Evolutionary conservation across 2,888 invertebrate species (phyloP).

Genomic region (Lycophotia porphyrea): DNA sequence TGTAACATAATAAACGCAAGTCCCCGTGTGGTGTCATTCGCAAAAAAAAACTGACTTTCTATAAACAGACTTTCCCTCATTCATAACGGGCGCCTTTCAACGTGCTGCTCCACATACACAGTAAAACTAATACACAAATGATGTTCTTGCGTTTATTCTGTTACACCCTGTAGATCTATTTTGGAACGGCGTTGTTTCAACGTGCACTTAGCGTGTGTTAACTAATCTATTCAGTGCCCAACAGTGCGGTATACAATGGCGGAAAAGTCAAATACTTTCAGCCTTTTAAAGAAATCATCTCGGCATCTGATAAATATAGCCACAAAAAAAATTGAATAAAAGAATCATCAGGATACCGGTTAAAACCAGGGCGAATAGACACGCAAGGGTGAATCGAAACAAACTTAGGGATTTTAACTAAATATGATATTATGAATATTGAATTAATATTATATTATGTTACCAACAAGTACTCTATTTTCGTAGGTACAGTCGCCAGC

Average conservation of each 20-base stretch:
- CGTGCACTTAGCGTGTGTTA: not conserved
- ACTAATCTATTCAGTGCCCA: not conserved
- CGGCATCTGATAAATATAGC: not conserved
- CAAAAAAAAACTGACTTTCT: too few species aligned
- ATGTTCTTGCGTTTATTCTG: too few species aligned
- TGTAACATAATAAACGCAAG: too few species aligned
- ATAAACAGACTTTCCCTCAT: too few species aligned
- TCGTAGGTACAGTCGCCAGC: too few species aligned
- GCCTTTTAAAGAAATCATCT: not conserved
- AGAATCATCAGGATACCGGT: not conserved
- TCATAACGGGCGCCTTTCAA: too few species aligned
- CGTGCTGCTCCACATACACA: too few species aligned
- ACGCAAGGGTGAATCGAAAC: not conserved
- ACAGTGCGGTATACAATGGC: not conserved
- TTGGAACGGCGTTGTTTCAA: not conserved
- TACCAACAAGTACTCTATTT: not conserved
- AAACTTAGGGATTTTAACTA: not conserved
- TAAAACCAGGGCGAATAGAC: not conserved
- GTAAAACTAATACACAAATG: too few species aligned
- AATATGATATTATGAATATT: too few species aligned
- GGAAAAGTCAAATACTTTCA: not conserved
- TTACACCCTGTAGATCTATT: not conserved
- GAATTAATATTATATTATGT: too few species aligned
- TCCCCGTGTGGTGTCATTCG: too few species aligned
- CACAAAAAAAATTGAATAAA: not conserved